Evolutionary conservation across 2,113 vertebrate species (phyloP).

Genomic region (Grantiella picta): DNA sequence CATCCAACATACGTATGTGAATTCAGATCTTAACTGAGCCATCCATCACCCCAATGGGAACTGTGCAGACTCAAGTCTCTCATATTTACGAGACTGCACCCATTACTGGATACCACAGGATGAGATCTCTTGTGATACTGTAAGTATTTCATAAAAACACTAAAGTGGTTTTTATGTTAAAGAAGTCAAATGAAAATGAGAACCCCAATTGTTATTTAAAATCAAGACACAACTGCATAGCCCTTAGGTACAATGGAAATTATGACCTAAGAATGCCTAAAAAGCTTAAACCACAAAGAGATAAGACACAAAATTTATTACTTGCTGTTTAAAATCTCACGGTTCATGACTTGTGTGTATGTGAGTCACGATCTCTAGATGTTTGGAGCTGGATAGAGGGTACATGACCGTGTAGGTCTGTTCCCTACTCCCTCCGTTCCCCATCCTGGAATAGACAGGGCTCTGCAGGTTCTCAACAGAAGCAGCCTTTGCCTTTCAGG

Average conservation of each 20-base stretch:
- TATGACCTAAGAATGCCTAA: neutral
- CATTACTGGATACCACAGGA: neutral
- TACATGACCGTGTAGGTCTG: neutral
- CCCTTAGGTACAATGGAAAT: neutral
- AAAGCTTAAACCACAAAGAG: neutral
- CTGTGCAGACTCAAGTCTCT: neutral
- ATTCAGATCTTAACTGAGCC: neutral
- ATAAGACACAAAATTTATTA: neutral
- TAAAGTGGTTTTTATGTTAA: neutral
- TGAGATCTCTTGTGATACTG: neutral
- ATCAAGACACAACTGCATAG: neutral
- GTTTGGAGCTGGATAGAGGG: neutral
- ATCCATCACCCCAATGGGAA: neutral
- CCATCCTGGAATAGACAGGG: neutral
- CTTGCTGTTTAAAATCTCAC: neutral
- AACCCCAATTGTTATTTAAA: neutral
- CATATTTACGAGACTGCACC: neutral
- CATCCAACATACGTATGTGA: fast-evolving
- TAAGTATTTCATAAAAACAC: neutral
- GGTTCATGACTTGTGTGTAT: neutral
- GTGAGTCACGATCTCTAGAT: neutral
- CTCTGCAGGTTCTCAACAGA: neutral
- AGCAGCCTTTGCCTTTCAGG: neutral
- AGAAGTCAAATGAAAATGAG: neutral
- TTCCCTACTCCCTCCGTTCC: neutral